phyloP scores from a whole-genome alignment of 2,113 vertebrate species.

The Rhabdomys dilectus region DNA sequence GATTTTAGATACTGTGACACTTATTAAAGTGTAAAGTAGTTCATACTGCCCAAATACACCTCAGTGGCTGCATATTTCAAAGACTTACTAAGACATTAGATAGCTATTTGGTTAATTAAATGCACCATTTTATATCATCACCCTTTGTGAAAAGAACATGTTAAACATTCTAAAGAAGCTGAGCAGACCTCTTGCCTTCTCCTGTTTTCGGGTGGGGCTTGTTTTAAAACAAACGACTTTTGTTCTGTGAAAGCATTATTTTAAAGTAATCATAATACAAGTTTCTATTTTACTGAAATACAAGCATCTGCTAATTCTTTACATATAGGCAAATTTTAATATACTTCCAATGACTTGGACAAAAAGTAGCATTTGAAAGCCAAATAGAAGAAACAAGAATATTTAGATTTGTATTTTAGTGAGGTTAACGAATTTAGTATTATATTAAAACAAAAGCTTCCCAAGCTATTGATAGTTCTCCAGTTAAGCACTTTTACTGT shows the following conservation, averaged over 20 bases:
- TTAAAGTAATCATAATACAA: neutral
- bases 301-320: neutral
- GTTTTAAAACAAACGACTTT: neutral
- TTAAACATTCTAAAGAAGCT: neutral
- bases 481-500: neutral
- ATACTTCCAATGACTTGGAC: neutral
- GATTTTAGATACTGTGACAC: neutral
- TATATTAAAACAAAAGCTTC: neutral
- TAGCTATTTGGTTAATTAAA: neutral
- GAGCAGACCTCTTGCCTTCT: neutral
- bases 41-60: neutral
- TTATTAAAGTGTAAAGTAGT: neutral
- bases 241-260: neutral
- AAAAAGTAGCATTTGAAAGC: neutral
- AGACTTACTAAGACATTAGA: neutral
- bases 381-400: neutral
- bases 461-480: neutral
- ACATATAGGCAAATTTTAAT: neutral
- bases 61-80: neutral
- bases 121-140: neutral
- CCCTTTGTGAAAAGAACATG: neutral
- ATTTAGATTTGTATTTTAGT: neutral
- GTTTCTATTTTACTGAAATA: neutral
- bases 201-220: neutral
- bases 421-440: conserved; percentile 20